Percentiles rank a stretch among this genome's conserved stretches.
Evolutionary conservation across 2,888 invertebrate genomes (phyloP).

Genomic region (Saturnia pavonia): DNA sequence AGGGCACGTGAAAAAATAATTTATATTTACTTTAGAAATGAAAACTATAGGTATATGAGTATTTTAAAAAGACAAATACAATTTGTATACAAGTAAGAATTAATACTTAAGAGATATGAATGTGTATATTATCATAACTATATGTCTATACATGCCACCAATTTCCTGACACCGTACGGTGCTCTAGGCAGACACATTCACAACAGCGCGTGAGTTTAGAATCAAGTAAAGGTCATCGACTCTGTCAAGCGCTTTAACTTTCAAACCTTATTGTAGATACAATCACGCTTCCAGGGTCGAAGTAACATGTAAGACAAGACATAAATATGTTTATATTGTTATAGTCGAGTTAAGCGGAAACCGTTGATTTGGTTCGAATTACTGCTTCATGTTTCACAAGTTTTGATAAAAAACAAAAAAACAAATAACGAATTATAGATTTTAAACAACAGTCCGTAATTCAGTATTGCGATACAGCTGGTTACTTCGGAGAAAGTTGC

Average conservation of each 20-base stretch:
- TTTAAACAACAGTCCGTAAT: not conserved
- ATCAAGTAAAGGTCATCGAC: constrained; percentile 8
- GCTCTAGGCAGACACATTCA: not conserved
- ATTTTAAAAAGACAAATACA: not conserved
- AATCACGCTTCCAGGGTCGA: constrained; percentile 1
- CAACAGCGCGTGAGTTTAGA: not conserved
- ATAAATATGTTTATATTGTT: not conserved
- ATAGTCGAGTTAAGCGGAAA: not conserved
- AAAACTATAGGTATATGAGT: too few species aligned
- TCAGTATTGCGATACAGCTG: not conserved
- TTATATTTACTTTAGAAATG: too few species aligned
- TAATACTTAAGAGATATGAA: not conserved
- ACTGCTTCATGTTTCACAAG: not conserved
- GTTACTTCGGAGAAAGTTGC: too few species aligned
- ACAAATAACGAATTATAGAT: not conserved
- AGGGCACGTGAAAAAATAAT: too few species aligned
- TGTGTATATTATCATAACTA: not conserved
- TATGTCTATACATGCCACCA: not conserved
- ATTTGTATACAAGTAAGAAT: not conserved
- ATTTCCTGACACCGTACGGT: not conserved
- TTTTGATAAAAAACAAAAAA: not conserved
- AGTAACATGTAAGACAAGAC: not conserved
- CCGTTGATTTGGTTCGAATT: not conserved
- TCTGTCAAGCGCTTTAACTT: constrained; percentile 11
- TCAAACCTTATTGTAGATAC: constrained; percentile 15